Evolutionary conservation across 2,113 vertebrate species (phyloP), one percentile per base, ranked within the genome.

Genomic region (Dendropsophus ebraccatus): DNA sequence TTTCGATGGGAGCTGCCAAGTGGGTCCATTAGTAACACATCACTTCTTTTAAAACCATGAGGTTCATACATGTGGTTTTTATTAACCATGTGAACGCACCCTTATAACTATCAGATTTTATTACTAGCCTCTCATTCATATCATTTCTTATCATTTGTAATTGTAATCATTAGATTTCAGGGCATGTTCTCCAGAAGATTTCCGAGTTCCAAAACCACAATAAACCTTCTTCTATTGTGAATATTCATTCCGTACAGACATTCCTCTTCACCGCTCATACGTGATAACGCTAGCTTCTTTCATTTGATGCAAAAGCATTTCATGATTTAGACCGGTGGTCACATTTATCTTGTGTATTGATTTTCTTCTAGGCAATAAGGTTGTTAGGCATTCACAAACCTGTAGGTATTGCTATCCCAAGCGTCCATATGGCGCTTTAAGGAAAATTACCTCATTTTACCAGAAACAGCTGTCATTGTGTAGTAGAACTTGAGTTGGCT

Each of bases 401-500:
- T 82, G 45, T 67, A 82, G 80, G 80, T 82, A 82, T 69, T 82
- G 62, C 47, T 67, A 82, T 82, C 80, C 80, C 47, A 50, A 69
- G 80, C 49, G 80, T 82, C 80, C 80, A 82, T 82, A 69, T 82
- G 80, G 60, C 12, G 45, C 80, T 50, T 82, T 49, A 45, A 82
- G 45, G 80, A 70, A 82, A 82, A 82, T 70, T 69, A 23, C 80
- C 60, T 82, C 80, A 82, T 69, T 69, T 82, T 52, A 14, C 45
- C 80, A 82, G 62, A 82, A 82, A 82, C 80, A 82, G 80, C 80
- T 82, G 80, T 70, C 80, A 82, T 67, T 49, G 60, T 82, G 62
- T 69, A 50, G 80, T 50, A 82, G 80, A 82, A 82, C 62, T 82
- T 82, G 62, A 82, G 60, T 70, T 82, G 60, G 80, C 28, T 50